Base-by-base conservation (phyloP, 2,113 vertebrate species). In the Notothenia rossii region DNA sequence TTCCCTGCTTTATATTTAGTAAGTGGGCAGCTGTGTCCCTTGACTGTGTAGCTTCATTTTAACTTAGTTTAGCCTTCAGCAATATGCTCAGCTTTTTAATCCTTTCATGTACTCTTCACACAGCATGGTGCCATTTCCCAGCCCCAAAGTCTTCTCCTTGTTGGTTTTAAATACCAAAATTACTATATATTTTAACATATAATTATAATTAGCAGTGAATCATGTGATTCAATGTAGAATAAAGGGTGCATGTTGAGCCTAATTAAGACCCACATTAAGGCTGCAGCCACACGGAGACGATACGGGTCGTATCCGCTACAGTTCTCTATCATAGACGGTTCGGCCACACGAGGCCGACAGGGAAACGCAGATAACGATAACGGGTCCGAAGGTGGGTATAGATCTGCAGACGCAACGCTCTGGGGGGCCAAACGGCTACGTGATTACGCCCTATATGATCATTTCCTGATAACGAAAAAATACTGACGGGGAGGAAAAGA, bases 41-140 rank as follows among this genome's bases (percentile, higher is more conserved):
- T 5, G 45, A 81, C 68, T 43, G 74, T 72, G 80, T 55, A 40
- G 74, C 79, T 79, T 82, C 13, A 78, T 81, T 85, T 87, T 51
- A 65, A 17, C 63, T 46, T 67, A 20, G 75, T 60, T 43, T 65
- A 22, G 81, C 85, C 84, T 82, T 89, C 68, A 83, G 90, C 84
- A 75, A 76, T 85, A 82, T 79, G 73, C 84, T 54, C 77, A 85
- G 82, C 79, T 88, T 82, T 83, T 80, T 72, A 84, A 89, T 89
- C 85, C 86, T 89, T 89, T 89, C 89, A 85, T 86, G 88, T 88
- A 70, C 75, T 77, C 72, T 14, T 45, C 69, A 74, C 79, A 51
- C 87, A 89, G 85, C 83, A 56, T 79, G 84, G 46, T 29, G 83
- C 86, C 73, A 72, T 83, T 85, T 82, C 63, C 82, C 78, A 43